phyloP scores from a whole-genome alignment of 1,140 invertebrate species.

The Euschistus heros region DNA sequence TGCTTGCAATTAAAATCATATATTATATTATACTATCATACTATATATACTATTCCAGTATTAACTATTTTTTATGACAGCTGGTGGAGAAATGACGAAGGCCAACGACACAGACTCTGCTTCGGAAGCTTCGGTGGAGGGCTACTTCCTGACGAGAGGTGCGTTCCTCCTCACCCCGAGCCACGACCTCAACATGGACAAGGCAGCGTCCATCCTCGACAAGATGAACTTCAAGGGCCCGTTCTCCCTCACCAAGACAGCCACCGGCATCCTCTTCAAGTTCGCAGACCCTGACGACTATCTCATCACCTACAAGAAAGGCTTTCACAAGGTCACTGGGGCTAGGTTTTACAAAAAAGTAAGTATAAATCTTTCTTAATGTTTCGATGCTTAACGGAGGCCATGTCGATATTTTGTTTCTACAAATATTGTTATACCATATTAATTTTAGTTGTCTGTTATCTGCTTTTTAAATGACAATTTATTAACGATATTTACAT shows the following conservation, averaged over 20 bases:
- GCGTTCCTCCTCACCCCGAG: slow-evolving; percentile 75
- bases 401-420: no score
- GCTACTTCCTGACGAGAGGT: slow-evolving; percentile 41
- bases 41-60: no score
- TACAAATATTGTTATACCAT: no score
- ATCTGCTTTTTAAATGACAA: no score
- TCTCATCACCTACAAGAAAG: slow-evolving; percentile 72
- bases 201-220: slow-evolving; percentile 72
- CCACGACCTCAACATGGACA: slow-evolving; percentile 70
- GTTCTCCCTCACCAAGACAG: slow-evolving; percentile 72
- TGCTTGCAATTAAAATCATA: no score
- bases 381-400: neutral
- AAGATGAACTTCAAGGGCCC: slow-evolving; percentile 76
- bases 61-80: no score
- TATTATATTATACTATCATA: no score
- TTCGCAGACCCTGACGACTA: slow-evolving; percentile 74
- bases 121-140: slow-evolving; percentile 30
- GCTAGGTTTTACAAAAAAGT: slow-evolving; percentile 67
- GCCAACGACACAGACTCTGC: slow-evolving; percentile 30
- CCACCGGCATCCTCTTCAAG: slow-evolving; percentile 77
- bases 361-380: slow-evolving; percentile 31
- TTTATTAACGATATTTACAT: no score
- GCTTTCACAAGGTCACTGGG: slow-evolving; percentile 71
- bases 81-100: slow-evolving; percentile 1
- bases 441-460: no score